phyloP scores from a whole-genome alignment of 2,797 vertebrate genomes.

The Sus cebifrons region DNA sequence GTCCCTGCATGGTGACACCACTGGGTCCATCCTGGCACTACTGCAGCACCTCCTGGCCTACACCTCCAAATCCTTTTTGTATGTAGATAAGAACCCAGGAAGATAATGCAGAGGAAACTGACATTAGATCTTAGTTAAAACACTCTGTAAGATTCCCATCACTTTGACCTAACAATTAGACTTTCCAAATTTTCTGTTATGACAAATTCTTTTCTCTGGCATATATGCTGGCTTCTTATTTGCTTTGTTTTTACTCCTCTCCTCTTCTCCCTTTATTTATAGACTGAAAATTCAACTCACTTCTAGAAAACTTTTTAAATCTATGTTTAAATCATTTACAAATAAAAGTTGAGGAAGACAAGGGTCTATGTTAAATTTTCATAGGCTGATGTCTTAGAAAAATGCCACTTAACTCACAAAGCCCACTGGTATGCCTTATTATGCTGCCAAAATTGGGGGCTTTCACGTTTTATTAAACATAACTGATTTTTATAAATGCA shows the following conservation, averaged over 20 bases:
- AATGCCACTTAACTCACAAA: background rate
- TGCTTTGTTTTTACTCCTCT: background rate
- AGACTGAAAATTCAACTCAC: background rate
- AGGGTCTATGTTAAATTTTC: background rate
- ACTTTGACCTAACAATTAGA: background rate
- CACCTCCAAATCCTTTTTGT: too few relatives aligned
- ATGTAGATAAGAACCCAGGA: too few relatives aligned
- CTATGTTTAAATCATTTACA: background rate
- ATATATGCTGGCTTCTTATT: background rate
- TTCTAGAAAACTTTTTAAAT: background rate
- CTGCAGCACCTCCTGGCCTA: too few relatives aligned
- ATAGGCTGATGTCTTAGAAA: background rate
- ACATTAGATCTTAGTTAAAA: background rate
- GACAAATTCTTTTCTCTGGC: background rate
- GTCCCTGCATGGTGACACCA: too few relatives aligned
- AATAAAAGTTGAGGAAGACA: background rate
- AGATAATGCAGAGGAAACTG: too few relatives aligned
- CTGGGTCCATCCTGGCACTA: too few relatives aligned
- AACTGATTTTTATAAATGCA: background rate
- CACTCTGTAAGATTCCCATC: background rate
- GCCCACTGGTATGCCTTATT: background rate
- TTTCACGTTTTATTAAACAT: background rate
- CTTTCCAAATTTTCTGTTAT: conserved; percentile 8
- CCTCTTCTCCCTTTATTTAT: background rate
- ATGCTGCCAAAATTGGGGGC: background rate